These are phyloP conservation scores for Pelagia noctiluca DNA, from an alignment of 30 jellyfish, hydroid and myxozoan species.

Conservation along the genomic window DNA sequence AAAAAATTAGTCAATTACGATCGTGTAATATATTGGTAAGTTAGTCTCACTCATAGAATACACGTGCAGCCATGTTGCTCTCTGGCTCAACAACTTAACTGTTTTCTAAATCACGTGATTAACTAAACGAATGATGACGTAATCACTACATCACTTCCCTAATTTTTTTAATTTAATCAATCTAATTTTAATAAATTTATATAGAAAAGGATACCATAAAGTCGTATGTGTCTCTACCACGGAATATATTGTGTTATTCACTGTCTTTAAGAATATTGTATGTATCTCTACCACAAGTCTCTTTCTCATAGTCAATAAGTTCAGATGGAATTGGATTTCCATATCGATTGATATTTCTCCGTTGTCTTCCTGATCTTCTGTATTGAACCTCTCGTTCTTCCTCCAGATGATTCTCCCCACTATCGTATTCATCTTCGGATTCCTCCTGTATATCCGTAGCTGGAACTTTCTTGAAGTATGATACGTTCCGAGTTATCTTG, in stretches of 20 bases:
- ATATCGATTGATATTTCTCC: background rate
- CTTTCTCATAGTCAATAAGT: background rate
- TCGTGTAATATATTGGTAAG: too few relatives aligned
- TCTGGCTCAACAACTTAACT: too few relatives aligned
- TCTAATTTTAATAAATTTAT: too few relatives aligned
- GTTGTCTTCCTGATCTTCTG: conserved; percentile 4
- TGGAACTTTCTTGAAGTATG: background rate
- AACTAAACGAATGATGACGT: too few relatives aligned
- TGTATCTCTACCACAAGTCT: background rate
- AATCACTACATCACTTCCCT: too few relatives aligned
- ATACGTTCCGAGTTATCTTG: conserved; percentile 1
- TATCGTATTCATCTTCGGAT: conserved; percentile 1
- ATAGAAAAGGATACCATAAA: background rate
- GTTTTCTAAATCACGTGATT: too few relatives aligned
- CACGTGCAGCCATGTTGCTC: too few relatives aligned
- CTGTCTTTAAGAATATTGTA: background rate
- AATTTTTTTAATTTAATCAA: too few relatives aligned
- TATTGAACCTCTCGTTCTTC: background rate
- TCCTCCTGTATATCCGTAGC: conserved; percentile 1
- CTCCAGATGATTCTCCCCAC: background rate
- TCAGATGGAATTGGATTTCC: conserved; percentile 1
- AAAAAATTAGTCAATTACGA: too few relatives aligned
- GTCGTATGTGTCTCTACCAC: background rate
- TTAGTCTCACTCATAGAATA: too few relatives aligned
- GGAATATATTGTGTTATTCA: background rate